Evolutionary conservation across 2,888 invertebrate species (phyloP), one percentile per base, ranked within the genome.

Genomic region (Cheilosia urbana): DNA sequence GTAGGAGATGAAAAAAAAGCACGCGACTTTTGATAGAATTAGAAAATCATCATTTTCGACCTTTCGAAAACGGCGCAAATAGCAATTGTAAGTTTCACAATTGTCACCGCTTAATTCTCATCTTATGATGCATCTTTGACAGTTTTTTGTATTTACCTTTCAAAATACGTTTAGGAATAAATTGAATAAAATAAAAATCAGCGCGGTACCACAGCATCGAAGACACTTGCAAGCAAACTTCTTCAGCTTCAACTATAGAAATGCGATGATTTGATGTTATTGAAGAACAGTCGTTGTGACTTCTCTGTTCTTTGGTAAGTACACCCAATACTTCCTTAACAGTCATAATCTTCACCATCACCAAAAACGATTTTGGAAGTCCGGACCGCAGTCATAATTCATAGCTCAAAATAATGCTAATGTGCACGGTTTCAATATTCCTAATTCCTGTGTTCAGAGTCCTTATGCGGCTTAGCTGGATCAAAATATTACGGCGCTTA

Each of bases 371-470:
- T 89, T 96, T 96, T 87, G 94, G 94, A 0, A 96, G 95, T 89
- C 96, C 58, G 96, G 94, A 87, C 93, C 93, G 90, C 96, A 96
- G 89, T 95, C 94, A 92, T n/a, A n/a, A n/a, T n/a, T n/a, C n/a
- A n/a, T n/a, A n/a, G 96, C 93, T 34, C 95, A 94, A 7, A 95
- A 94, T 71, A 94, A 93, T 2, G 95, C 93, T 91, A 95, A 96
- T 87, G 91, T 65, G 94, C 95, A 78, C 95, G 93, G 75, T 94
- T 92, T 77, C 93, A 93, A 87, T 91, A 90, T 66, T 91, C 90
- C 77, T 89, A 89, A 84, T 90, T 90, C 4, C 5, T 24, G 5
- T 5, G 5, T 76, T 90, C 90, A 37, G 89, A 90, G 45, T 89
- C 88, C 68, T 90, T 89, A 77, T 92, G 91, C 0, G 88, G 57